Base-by-base conservation (phyloP, 2,113 vertebrate genomes). In the Notarius quadriscutis region DNA sequence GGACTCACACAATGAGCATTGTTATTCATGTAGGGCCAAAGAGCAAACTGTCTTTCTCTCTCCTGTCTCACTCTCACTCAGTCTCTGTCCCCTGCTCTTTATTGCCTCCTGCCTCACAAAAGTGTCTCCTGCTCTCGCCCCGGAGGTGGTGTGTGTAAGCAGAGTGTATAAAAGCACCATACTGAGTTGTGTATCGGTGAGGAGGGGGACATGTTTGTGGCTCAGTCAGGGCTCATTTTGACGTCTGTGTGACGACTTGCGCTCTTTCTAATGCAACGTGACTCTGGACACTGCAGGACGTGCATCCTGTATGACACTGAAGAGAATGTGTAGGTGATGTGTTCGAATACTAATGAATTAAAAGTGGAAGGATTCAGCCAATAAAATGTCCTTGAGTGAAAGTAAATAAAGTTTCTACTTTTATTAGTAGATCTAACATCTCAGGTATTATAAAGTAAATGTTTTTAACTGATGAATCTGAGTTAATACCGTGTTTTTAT, bases 1-100 rank as follows among this genome's bases (percentile, higher is more conserved):
- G 85, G 22, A 55, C 80, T 65, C 84, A 81, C 85, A 92, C 91
- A 92, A 92, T 87, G 83, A 75, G 51, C 82, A 93, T 92, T 91
- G 89, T 91, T 89, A 92, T 93, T 91, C 91, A 90, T 87, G 69
- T 50, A 12, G 60, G 84, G 81, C 34, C 89, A 86, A 80, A 88
- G 80, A 81, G 84, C 80, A 80, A 86, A 84, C 83, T 84, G 65
- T 86, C 55, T 72, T 75, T 65, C 58, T 50, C 27, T 27, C 57
- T 17, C 83, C 75, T 77, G 74, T 80, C 82, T 69, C 78, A 27
- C 84, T 84, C 84, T 62, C 34, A 14, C 50, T 75, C 80, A 74
- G n/a, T 9, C 53, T 18, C 57, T 41, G n/a, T 74, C 18, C 11
- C 27, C 27, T 20, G 51, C 5, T 41, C 27, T 81, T 82, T 82